Evolutionary conservation across 2,797 vertebrate species (phyloP), one percentile per base, ranked within the genome.

Genomic region (Acanthopagrus latus): DNA sequence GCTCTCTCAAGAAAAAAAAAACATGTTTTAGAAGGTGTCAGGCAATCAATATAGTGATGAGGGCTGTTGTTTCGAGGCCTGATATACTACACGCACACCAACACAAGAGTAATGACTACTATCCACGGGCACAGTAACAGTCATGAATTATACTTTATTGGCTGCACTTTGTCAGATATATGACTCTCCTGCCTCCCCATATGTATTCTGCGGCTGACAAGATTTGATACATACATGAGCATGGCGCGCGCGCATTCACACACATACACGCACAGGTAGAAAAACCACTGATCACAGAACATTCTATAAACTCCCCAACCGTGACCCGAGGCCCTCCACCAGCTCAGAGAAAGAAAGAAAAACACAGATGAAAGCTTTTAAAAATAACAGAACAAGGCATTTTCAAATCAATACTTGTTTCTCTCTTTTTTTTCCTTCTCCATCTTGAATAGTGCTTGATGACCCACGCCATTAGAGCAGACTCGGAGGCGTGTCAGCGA

Each of bases 61-160:
- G 89, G 83, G 90, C 82, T 91, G 92, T 92, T 93, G 89, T 93
- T 93, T 81, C 82, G 91, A 90, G 84, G 87, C 74, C 88, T 90
- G 90, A 93, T 91, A 89, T 90, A 92, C 86, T 74, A 83, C 84
- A 73, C 3, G 64, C 81, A 79, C 90, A 83, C 75, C 86, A 91
- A 88, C 93, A 90, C 86, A 92, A 92, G 91, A 94, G 90, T 93
- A 93, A 94, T 92, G 92, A 89, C 89, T 90, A 74, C 89, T 67
- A 91, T 93, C 92, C 90, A 90, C 57, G 16, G 89, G 71, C 91
- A 89, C 89, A 85, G 92, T 92, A 93, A 92, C 86, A 86, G 71
- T 87, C 90, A 91, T 94, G 91, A 93, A 93, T 94, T 93, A 90
- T 89, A 88, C 91, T 92, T 94, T 94, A 94, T 93, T 93, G 92